Evolutionary conservation across 2,113 vertebrate genomes (phyloP).

Genomic region (Sturnira hondurensis): DNA sequence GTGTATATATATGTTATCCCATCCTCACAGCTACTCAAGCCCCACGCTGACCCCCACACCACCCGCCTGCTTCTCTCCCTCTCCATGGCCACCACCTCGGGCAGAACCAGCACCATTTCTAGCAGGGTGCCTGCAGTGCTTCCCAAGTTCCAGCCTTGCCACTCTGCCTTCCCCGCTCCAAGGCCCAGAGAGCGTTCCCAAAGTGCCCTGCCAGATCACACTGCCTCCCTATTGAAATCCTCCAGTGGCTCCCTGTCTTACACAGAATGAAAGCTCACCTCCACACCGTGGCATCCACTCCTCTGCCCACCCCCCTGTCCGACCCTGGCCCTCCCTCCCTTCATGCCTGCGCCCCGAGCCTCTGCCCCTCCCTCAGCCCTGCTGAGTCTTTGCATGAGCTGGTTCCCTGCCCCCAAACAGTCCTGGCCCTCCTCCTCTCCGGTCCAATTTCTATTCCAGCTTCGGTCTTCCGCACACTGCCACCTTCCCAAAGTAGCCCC

Average conservation of each 20-base stretch:
- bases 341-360: not conserved
- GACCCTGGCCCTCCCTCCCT: no score
- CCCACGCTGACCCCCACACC: no score
- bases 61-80: no score
- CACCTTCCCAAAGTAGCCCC: not conserved
- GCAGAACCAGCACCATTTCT: not conserved
- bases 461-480: not conserved
- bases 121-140: not conserved
- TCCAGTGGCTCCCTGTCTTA: not conserved
- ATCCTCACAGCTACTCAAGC: not conserved
- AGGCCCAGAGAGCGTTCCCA: not conserved
- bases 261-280: not conserved
- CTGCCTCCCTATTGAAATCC: not conserved
- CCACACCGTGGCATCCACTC: rapidly evolving
- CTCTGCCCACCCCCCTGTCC: no score
- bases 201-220: not conserved
- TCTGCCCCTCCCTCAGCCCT: not conserved
- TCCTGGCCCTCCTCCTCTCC: not conserved
- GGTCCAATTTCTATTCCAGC: not conserved
- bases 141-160: not conserved
- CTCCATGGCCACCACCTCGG: not conserved
- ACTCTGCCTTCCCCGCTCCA: not conserved
- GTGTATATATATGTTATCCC: no score
- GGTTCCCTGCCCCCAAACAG: not conserved
- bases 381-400: not conserved